Base-by-base conservation (phyloP, 2,888 invertebrate genomes). In the Antheraea yamamai region DNA sequence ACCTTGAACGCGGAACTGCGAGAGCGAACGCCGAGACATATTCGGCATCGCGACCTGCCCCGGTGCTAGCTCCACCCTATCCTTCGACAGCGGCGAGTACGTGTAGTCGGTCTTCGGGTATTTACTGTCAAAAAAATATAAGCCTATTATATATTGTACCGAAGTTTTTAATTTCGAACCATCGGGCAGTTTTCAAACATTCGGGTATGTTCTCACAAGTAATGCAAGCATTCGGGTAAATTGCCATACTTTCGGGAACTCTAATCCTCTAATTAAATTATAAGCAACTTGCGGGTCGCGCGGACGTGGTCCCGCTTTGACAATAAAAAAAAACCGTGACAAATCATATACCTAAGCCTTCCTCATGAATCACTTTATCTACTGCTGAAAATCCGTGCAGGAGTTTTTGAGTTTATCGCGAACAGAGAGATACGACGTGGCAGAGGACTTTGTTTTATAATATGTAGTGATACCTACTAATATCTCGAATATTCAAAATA, bases 51-150 rank as follows among this genome's bases (percentile, higher is more conserved):
- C 97, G 79, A 98, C 95, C 75, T 97, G 96, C 2, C 98, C 98
- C 0, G 97, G 97, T 0, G 97, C 97, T 76, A 97, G 92, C 88
- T 97, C 97, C 81, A 97, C 96, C 74, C 98, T 96, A 93, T 97
- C 97, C 81, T 96, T 96, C n/a, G 98, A 98, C 81, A 97, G 93
- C 79, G 96, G 96, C 2, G 98, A 98, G 90, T 98, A 98, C 14
- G 98, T 98, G 93, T 98, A 98, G 92, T 98, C 98, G 77, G 98
- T 98, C 93, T 98, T 98, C 8, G 98, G 98, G 88, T 97, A 97
- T 91, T 96, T 97, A 90, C 98, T 98, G 95, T 23, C n/a, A n/a
- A 94, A 73, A 73, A 73, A 30, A 8, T 30, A 39, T 4, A 71
- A 2, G 58, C n/a, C 23, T 73, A 73, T 51, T 73, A 73, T 51